Evolutionary conservation across 2,797 vertebrate species (phyloP).

Genomic region (Sebastes vulpes): DNA sequence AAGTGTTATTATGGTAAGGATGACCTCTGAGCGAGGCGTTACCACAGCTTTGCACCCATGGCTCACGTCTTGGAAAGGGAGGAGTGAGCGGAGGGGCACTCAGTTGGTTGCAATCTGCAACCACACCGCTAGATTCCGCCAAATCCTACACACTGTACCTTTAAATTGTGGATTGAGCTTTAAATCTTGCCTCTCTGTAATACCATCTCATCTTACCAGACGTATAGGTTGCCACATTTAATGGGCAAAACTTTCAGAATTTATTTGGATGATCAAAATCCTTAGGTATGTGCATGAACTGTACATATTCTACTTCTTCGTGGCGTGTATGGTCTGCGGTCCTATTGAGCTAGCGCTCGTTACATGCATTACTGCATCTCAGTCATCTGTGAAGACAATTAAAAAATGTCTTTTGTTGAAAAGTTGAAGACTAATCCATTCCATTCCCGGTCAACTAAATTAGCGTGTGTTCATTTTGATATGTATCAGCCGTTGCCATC

Average conservation of each 20-base stretch:
- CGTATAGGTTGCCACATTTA: not conserved
- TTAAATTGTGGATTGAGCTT: not conserved
- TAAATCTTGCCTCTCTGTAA: not conserved
- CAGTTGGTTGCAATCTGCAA: no score
- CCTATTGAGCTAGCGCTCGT: constrained; percentile 43
- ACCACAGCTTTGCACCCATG: no score
- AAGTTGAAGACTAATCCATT: constrained; percentile 39
- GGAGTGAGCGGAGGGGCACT: no score
- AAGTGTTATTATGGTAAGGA: no score
- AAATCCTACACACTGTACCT: not conserved
- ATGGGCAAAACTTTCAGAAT: constrained; percentile 1
- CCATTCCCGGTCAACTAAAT: constrained; percentile 21
- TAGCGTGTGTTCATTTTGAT: constrained; percentile 8
- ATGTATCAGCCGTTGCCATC: not conserved
- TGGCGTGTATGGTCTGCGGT: constrained; percentile 5
- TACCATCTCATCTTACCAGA: not conserved
- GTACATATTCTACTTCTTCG: not conserved
- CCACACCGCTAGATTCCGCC: not conserved
- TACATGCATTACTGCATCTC: constrained; percentile 61
- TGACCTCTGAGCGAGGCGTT: no score
- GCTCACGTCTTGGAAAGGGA: no score
- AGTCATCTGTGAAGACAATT: constrained; percentile 58
- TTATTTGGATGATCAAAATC: constrained; percentile 14
- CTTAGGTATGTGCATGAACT: not conserved
- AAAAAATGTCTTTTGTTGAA: constrained; percentile 40